phyloP scores from a whole-genome alignment of 1,140 invertebrate species.

The Myzus persicae region DNA sequence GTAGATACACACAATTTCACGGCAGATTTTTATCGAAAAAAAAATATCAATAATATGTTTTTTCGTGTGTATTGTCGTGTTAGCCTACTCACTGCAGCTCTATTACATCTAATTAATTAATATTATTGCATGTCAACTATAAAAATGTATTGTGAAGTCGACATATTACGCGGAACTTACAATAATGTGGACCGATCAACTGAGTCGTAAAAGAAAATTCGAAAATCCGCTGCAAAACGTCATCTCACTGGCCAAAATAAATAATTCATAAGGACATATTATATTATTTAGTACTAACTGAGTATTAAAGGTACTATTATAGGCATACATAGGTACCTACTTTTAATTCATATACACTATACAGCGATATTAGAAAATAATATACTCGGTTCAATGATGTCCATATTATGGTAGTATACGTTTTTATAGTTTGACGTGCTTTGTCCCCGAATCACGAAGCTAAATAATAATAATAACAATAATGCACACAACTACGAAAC shows the following conservation, averaged over 20 bases:
- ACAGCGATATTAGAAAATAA: neutral
- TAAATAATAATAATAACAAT: neutral
- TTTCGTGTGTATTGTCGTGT: neutral
- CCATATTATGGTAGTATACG: neutral
- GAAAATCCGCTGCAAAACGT: neutral
- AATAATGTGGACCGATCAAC: neutral
- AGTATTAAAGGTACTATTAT: neutral
- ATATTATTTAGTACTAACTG: neutral
- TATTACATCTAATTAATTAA: neutral
- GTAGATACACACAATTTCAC: neutral
- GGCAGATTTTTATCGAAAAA: neutral
- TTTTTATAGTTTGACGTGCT: neutral
- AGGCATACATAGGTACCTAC: too few relatives aligned
- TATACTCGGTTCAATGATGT: neutral
- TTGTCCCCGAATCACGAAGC: neutral
- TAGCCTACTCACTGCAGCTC: neutral
- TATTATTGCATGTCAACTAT: neutral
- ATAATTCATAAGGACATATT: neutral
- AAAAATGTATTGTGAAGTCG: neutral
- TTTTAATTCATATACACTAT: too few relatives aligned
- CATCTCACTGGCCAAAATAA: neutral
- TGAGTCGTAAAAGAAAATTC: neutral
- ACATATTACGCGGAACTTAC: neutral
- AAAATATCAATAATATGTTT: neutral
- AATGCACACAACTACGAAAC: neutral